These are phyloP conservation scores for Antrozous pallidus DNA, from an alignment of 2,797 vertebrate species.

Conservation along the genomic window DNA sequence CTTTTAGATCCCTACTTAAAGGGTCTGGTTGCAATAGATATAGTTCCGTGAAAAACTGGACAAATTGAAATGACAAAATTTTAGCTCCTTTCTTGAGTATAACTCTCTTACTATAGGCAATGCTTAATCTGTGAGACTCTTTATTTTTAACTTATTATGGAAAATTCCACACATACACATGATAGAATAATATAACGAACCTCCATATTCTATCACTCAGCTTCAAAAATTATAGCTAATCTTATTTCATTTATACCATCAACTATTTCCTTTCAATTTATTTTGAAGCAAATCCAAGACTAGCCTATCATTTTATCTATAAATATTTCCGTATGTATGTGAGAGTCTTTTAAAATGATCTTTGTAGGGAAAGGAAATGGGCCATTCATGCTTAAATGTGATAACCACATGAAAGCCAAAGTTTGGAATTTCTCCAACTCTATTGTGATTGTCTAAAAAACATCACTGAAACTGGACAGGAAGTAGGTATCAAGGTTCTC, in stretches of 20 bases:
- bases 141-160: background rate
- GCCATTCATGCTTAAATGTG: constrained; percentile 45
- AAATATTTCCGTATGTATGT: constrained; percentile 31
- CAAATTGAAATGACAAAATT: background rate
- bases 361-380: constrained; percentile 66
- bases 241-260: background rate
- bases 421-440: constrained; percentile 44
- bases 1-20: constrained; percentile 32
- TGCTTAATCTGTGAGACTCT: background rate
- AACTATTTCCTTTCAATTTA: background rate
- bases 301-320: constrained; percentile 50
- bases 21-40: background rate
- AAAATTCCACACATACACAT: constrained; percentile 20
- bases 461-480: background rate
- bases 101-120: background rate
- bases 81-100: background rate
- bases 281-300: constrained; percentile 54
- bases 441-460: constrained; percentile 9
- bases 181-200: background rate
- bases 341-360: constrained; percentile 44
- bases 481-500: background rate
- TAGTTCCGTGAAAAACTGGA: constrained; percentile 5
- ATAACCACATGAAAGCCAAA: constrained; percentile 45
- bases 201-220: background rate
- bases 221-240: background rate